These are phyloP conservation scores for Catocala fraxini DNA, from an alignment of 2,888 invertebrate genomes.

Conservation along the genomic window DNA sequence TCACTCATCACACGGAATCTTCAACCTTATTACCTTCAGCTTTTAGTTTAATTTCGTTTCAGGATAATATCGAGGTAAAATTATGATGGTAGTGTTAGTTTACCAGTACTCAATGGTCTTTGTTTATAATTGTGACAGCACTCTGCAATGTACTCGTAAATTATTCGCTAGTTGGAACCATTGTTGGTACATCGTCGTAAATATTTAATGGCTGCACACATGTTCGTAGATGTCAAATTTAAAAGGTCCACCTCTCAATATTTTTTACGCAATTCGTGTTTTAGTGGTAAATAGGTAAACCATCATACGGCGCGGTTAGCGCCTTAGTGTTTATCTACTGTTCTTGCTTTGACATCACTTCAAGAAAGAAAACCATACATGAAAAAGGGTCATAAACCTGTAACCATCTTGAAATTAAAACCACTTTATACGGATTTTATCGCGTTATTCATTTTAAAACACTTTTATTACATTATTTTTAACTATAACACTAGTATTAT, in stretches of 20 bases:
- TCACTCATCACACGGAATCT: constrained; percentile 11
- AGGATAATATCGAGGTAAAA: constrained; percentile 20
- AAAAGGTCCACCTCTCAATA: not conserved
- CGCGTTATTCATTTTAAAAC: too few relatives aligned
- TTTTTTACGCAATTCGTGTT: not conserved
- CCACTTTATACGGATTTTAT: too few relatives aligned
- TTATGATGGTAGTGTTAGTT: constrained; percentile 60
- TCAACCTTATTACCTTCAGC: constrained; percentile 6
- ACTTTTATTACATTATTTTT: too few relatives aligned
- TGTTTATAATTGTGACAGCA: constrained; percentile 41
- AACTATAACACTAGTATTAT: too few relatives aligned
- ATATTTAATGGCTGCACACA: constrained; percentile 12
- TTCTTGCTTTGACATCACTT: too few relatives aligned
- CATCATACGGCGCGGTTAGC: too few relatives aligned
- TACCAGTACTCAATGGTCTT: constrained; percentile 53
- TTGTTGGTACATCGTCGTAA: constrained; percentile 14
- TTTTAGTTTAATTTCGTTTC: constrained; percentile 16
- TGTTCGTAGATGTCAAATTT: constrained; percentile 5
- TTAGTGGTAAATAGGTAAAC: too few relatives aligned
- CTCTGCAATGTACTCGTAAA: constrained; percentile 22
- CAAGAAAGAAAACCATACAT: too few relatives aligned
- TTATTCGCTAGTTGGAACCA: constrained; percentile 15
- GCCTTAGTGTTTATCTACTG: too few relatives aligned
- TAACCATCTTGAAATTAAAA: too few relatives aligned
- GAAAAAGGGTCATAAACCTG: too few relatives aligned